Base-by-base conservation (phyloP, 23 tunicate species). In the Phallusia fumigata region DNA sequence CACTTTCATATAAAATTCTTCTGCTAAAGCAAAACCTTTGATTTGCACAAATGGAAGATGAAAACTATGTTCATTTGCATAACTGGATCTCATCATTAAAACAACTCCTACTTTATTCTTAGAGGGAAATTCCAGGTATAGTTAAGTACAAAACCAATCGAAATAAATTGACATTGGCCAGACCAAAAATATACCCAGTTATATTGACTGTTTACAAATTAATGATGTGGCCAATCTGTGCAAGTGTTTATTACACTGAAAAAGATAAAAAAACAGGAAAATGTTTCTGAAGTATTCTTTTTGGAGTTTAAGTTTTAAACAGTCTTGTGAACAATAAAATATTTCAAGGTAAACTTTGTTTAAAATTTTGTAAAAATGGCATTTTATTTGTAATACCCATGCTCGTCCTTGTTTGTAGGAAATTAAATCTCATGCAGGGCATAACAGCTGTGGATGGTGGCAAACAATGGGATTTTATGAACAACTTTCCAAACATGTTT, bases 381-480 rank as follows among this genome's bases (percentile, higher is more conserved):
- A 77, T 81, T 28, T 86, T 74, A 34, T 86, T 33, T 86, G 90
- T 86, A 84, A 86, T 80, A 84, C 90, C 35, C 90, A 84, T 32
- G 90, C 90, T 19, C 53, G 90, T 0, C 50, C 90, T 26, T 80
- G 65, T 53, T 52, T 86, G 5, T 80, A 86, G 74, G 52, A 51
- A 16, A 86, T 80, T 49, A 86, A 86, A 75, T 30, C 78, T 33
- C 90, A 86, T 53, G 13, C 81, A 6, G 90, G 84, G 11, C 80
- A 86, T 33, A 50, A 86, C 64, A 33, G 78, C 53, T 77, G 81
- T 45, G 81, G 35, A 53, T 53, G 81, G n/a, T 86, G 84, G 53
- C 32, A 11, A 36, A 79, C 52, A 6, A 82, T 47, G 32, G 90
- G 90, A 58, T 58, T 58, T 58, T 58, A 58, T 58, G 69, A 58